Evolutionary conservation across 2,888 invertebrate species (phyloP), one percentile per base, ranked within the genome.

Genomic region (Dryadula phaetusa): DNA sequence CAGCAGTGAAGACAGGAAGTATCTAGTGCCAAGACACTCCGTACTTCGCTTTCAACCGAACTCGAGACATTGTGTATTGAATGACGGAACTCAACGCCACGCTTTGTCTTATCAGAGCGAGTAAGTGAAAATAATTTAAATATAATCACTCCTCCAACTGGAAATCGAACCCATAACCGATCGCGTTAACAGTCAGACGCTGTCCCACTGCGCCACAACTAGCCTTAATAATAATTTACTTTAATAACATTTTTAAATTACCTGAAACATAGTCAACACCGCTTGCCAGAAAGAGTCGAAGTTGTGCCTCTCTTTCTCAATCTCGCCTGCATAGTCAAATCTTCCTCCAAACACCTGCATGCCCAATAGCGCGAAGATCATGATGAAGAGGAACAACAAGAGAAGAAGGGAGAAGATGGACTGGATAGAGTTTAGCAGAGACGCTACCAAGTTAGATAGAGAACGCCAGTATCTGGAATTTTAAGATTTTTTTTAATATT

Each of bases 271-370:
- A 3, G 99, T 99, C 72, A 99, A 94, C 79, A 99, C 94, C 77
- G 99, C 98, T 88, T 99, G 99, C 96, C 98, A 98, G 90, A 99
- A 99, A 73, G 98, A 97, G 89, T 99, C 99, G 86, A 99, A 99
- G 93, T 99, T 99, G 82, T 96, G 96, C 66, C 99, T 94, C 63
- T 98, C 98, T 83, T 99, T 99, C 75, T 97, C 96, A 71, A 94
- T 94, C 49, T 95, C 95, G 6, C 94, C 93, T 63, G 95, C 95
- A 86, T 96, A 98, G 90, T 99, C 99, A 88, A 99, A 99, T 90
- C 95, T 97, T 52, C 99, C 99, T 69, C 99, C 99, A 89, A 99
- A 99, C 46, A 99, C 97, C 94, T 99, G 99, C 99, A 99, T 99
- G 67, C 99, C 99, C 64, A 99, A 94, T 69, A 99, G 93, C 20